phyloP scores from a whole-genome alignment of 2,888 invertebrate genomes.

The Heliconius cydno region DNA sequence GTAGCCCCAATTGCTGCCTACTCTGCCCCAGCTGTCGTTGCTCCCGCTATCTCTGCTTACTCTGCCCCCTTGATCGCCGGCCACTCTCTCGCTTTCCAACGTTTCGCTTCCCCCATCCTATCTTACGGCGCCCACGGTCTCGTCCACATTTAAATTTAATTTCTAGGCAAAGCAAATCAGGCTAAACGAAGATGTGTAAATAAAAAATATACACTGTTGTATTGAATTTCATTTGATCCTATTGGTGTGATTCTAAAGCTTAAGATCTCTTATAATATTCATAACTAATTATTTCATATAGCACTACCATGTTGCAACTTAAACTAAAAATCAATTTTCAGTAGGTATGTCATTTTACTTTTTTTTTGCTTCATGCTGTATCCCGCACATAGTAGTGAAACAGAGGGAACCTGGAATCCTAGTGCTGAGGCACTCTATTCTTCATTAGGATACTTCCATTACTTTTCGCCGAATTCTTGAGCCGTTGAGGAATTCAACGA shows the following conservation, averaged over 20 bases:
- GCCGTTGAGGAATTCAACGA: background rate
- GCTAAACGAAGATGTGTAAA: slow-evolving; percentile 27
- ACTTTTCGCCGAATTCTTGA: background rate
- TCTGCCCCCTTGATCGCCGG: slow-evolving; percentile 6
- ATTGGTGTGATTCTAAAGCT: no score
- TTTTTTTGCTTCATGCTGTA: background rate
- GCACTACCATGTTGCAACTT: background rate
- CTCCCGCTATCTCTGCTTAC: slow-evolving; percentile 11
- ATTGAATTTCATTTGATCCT: background rate
- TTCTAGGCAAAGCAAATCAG: slow-evolving; percentile 4
- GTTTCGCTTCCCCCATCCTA: slow-evolving; percentile 7
- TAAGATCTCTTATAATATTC: background rate
- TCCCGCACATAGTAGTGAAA: background rate
- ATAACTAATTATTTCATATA: background rate
- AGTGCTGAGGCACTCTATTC: background rate
- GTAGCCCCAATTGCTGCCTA: slow-evolving; percentile 20
- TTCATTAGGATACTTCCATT: background rate
- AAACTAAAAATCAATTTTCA: background rate
- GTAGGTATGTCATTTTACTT: background rate
- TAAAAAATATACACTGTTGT: slow-evolving; percentile 10
- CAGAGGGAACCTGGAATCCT: background rate
- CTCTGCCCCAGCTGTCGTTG: slow-evolving; percentile 4
- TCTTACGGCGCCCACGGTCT: slow-evolving; percentile 18
- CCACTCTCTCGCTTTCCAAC: background rate
- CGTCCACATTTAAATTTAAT: background rate